Evolutionary conservation across 1,140 invertebrate species (phyloP).

Genomic region (Diuraphis noxia): DNA sequence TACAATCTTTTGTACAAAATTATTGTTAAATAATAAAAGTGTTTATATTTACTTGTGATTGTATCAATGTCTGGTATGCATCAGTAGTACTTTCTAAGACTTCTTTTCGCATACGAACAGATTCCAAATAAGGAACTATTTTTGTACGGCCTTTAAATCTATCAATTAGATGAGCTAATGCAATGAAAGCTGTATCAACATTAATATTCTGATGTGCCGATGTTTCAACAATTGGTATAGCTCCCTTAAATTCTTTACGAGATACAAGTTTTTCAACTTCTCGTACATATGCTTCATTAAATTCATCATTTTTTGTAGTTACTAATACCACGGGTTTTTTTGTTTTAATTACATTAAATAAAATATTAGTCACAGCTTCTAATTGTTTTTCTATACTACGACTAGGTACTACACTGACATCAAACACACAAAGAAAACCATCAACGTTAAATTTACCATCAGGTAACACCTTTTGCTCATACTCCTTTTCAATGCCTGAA

Average conservation of each 20-base stretch:
- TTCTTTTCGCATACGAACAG: slow-evolving; percentile 82
- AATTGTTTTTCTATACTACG: slow-evolving; percentile 86
- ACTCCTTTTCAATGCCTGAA: slow-evolving; percentile 75
- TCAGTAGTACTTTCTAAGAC: slow-evolving; percentile 85
- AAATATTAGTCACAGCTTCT: slow-evolving; percentile 78
- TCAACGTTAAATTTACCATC: slow-evolving; percentile 93
- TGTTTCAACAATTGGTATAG: slow-evolving; percentile 88
- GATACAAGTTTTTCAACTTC: slow-evolving; percentile 87
- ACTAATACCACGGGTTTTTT: slow-evolving; percentile 95
- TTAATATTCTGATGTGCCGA: slow-evolving; percentile 97
- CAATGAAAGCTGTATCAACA: slow-evolving; percentile 90
- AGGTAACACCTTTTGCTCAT: slow-evolving; percentile 89
- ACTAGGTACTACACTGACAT: slow-evolving; percentile 90
- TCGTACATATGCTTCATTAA: slow-evolving; percentile 81
- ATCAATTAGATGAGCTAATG: slow-evolving; percentile 91
- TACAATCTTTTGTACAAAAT: background rate
- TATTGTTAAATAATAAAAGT: background rate
- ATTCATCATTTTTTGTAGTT: slow-evolving; percentile 96
- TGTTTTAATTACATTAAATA: slow-evolving; percentile 83
- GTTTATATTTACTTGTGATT: slow-evolving; percentile 68
- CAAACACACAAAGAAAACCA: slow-evolving; percentile 94
- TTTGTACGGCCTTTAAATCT: slow-evolving; percentile 69
- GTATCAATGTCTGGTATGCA: slow-evolving; percentile 81
- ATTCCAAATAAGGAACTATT: slow-evolving; percentile 84
- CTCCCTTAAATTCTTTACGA: slow-evolving; percentile 88